Evolutionary conservation across 2,888 invertebrate species (phyloP).

Genomic region (Athalia circularis): DNA sequence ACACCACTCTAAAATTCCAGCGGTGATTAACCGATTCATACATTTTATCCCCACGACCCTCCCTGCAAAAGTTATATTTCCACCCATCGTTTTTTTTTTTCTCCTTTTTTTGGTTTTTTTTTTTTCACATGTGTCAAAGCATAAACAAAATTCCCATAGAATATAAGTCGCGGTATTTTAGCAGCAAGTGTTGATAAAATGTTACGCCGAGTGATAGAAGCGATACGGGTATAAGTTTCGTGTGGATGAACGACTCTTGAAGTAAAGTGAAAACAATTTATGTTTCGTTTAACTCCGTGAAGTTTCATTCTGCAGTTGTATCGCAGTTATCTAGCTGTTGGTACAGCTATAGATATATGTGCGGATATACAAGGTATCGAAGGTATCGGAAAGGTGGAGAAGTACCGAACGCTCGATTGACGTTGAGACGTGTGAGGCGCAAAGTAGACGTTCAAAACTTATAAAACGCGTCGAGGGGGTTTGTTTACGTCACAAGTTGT

Average conservation of each 20-base stretch:
- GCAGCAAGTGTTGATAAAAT: too few relatives aligned
- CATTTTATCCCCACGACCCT: too few relatives aligned
- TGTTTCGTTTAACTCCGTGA: not conserved
- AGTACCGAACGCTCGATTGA: conserved; percentile 3
- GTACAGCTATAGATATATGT: not conserved
- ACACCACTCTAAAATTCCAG: too few relatives aligned
- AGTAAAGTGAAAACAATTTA: not conserved
- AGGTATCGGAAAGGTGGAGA: not conserved
- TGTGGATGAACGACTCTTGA: not conserved
- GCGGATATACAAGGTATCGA: not conserved
- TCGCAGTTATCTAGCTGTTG: not conserved
- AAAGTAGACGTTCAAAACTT: conserved; percentile 40
- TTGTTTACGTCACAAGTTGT: conserved; percentile 41
- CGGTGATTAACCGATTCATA: too few relatives aligned
- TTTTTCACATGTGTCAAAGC: too few relatives aligned
- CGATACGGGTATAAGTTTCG: not conserved
- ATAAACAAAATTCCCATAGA: too few relatives aligned
- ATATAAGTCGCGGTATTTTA: too few relatives aligned
- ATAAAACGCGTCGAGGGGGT: conserved; percentile 29
- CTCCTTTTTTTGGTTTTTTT: too few relatives aligned
- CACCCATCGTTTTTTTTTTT: too few relatives aligned
- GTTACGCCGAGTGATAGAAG: too few relatives aligned
- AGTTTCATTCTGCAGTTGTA: not conserved
- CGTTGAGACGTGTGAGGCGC: conserved; percentile 28
- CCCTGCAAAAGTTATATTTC: too few relatives aligned